A percentile compares a stretch with the other conserved stretches of the same genome.
Conservation (phyloP, 2,888 invertebrate species). For the Gerris lacustris region DNA sequence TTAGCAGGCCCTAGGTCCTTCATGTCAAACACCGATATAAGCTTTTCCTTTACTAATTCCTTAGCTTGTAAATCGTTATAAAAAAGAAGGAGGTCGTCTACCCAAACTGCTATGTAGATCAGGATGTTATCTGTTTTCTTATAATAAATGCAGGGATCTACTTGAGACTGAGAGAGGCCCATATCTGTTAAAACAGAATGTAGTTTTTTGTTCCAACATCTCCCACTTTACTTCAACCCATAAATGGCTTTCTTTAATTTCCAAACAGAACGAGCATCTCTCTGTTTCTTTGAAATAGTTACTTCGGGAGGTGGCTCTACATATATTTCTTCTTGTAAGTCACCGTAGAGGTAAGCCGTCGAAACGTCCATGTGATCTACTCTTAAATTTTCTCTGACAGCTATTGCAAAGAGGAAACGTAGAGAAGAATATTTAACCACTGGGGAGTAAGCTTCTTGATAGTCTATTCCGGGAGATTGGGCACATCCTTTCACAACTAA, state of each 20-base stretch:
- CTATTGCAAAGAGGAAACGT: slow-evolving; percentile 27
- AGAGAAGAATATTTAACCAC: slow-evolving; percentile 25
- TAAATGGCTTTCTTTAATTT: slow-evolving; percentile 10
- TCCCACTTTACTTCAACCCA: slow-evolving; percentile 14
- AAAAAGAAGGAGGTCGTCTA: background rate
- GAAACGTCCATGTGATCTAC: slow-evolving; percentile 2
- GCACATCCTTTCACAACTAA: slow-evolving; percentile 15
- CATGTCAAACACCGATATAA: slow-evolving; percentile 6
- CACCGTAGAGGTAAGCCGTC: background rate
- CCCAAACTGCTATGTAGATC: background rate
- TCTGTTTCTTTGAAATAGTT: background rate
- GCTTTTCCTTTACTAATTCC: background rate
- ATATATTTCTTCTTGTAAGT: slow-evolving; percentile 10
- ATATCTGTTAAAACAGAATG: slow-evolving; percentile 4
- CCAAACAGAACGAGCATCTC: background rate
- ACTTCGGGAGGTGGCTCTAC: background rate
- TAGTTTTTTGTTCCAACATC: slow-evolving; percentile 13
- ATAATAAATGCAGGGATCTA: background rate
- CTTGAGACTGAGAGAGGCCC: background rate
- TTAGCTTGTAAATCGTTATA: background rate
- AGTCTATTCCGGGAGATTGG: slow-evolving; percentile 5
- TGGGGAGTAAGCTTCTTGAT: background rate
- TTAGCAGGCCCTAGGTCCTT: slow-evolving; percentile 13
- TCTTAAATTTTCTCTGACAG: background rate
- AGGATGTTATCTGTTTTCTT: background rate